Evolutionary conservation across 2,113 vertebrate species (phyloP), one percentile per base, ranked within the genome.

Genomic region (Genyomyrus donnyi): DNA sequence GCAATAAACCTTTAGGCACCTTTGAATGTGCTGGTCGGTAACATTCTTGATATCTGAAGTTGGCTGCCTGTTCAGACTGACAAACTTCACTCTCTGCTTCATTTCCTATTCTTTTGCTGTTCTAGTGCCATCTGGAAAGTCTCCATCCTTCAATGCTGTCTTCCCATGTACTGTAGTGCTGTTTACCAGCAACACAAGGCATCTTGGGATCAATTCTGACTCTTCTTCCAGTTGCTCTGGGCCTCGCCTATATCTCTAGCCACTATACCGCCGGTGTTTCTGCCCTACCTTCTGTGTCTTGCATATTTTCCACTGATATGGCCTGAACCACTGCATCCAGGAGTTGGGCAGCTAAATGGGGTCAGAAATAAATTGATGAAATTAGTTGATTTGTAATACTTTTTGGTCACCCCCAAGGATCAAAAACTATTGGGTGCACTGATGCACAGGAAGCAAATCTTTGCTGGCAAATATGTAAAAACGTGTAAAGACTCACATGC

Each of bases 281-380:
- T 94, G 93, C 92, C 95, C 97, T 96, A 99, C 98, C 98, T 99
- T 95, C 98, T 97, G 95, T 99, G 98, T 91, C 98, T 96, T 91
- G 98, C 97, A 91, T 99, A 98, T 96, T 98, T 98, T 93, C 97
- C 98, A 95, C 98, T 97, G 93, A 97, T 96, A 90, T 99, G 98
- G 94, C 98, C 98, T 48, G 97, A 97, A 96, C 98, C 98, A 0
- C 97, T 97, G 94, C 98, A 99, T 96, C 98, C 98, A 91, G 97
- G 98, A 90, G 98, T 99, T 91, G 98, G 98, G 94, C 98, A 99
- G 97, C 98, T 99, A 95, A 92, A 93, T 93, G 93, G 92, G 90
- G 92, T 93, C 93, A 95, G 93, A 94, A 93, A 94, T 92, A 95
- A 93, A 95, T 93, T 94, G 94, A 84, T 92, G 31, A 94, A 92